Base-by-base conservation (phyloP, 2,113 vertebrate genomes). In the Periophthalmodon schlosseri region DNA sequence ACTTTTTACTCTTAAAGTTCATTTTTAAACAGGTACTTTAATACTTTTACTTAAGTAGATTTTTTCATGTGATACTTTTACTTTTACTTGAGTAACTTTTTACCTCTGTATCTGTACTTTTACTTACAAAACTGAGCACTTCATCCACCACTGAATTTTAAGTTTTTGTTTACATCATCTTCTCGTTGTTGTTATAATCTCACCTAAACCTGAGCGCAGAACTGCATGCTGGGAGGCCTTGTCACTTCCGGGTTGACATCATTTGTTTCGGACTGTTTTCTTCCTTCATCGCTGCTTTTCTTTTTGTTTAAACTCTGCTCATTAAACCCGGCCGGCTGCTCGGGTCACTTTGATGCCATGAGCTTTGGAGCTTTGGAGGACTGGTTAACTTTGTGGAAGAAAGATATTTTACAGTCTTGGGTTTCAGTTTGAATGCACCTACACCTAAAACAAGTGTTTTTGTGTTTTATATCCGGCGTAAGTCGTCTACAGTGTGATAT, bases 221-320 rank as follows among this genome's bases (percentile, higher is more conserved):
- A 70, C 75, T 63, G 68, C 72, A 78, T 34, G 3, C 13, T 28
- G 24, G 49, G 78, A 70, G 54, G 49, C 23, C 76, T 89, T 70
- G 20, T 84, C 86, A 78, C 85, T 76, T 80, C 88, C 70, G 65
- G 63, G 18, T 61, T 85, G 85, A 89, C 84, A 78, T 91, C 80
- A 82, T 74, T 80, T 86, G 58, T 89, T 83, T 87, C 84, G 86
- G 16, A 10, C 63, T 39, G 61, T 75, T 87, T 90, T 77, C 75
- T 72, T 88, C 85, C 77, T 71, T 91, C 89, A 86, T 70, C 84
- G 63, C 81, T 76, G 68, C 73, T 80, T 57, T 84, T 86, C 57
- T 57, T 89, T 88, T 92, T 90, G 89, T 89, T 90, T 91, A 87
- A 91, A 90, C 81, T 87, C 72, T 84, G 86, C 70, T 88, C 84